Evolutionary conservation across 2,888 invertebrate genomes (phyloP), one percentile per base, ranked within the genome.

Genomic region (Agrochola litura): DNA sequence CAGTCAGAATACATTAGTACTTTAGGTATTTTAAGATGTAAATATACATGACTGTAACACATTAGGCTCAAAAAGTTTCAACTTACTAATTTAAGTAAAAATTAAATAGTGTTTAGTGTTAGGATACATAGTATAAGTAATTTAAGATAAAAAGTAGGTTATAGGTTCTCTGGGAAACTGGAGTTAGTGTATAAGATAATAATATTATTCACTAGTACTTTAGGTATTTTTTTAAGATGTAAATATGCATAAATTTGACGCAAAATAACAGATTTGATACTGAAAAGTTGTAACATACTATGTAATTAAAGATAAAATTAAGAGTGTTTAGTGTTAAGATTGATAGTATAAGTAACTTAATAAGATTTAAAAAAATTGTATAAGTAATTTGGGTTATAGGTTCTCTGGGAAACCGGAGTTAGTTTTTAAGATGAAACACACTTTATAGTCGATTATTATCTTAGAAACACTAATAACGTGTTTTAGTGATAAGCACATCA

Each of bases 371-470:
- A 25, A 25, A 30, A 37, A 37, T 19, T 5, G 12, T 37, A 14
- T 22, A 73, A 41, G 25, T 43, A 54, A 5, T 1, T 8, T 43
- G 43, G 19, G 22, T 68, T 22, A 3, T 60, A 46, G 5, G 16
- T 25, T 54, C 4, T 46, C 37, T 61, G 37, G 12, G 22, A 14
- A 61, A 37, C 37, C n/a, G 1, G 16, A 19, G 0, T 49, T 49
- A 19, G 19, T 43, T 8, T 74, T 12, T 54, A n/a, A 46, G 41
- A 43, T 41, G 22, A 54, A 19, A 25, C 22, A 64, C 12, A 77
- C 58, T 43, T n/a, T 43, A 30, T 43, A 67, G 61, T 63, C 72
- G 22, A 80, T 71, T 63, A 77, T 71, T 70, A 37, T 22, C 46
- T 58, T 64, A 72, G 19, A 3, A 64, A 73, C 63, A 78, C 49